Base-by-base conservation (phyloP, 2,888 invertebrate genomes). In the Caenorhabditis parvicauda region DNA sequence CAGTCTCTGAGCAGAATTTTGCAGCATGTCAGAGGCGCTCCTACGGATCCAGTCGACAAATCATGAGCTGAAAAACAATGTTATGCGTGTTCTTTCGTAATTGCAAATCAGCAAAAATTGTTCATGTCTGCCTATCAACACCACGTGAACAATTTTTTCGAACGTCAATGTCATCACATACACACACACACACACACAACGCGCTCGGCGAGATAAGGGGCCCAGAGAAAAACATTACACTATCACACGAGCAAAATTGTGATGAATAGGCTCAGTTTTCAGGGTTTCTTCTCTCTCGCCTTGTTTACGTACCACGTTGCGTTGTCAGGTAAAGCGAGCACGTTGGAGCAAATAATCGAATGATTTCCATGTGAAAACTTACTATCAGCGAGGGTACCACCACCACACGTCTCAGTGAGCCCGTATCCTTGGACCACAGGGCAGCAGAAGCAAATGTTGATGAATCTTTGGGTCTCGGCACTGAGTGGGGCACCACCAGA, bases 401-500 rank as follows among this genome's bases (percentile, higher is more conserved):
- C 91, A 0, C 94, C 93, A 70, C 91, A 90, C 17, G 95, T 93
- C 86, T 98, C 96, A 0, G 96, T 98, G 62, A 96, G 87, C 1
- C 96, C 96, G 84, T 96, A 96, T 48, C 95, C 96, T 47, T 72
- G 72, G 29, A 80, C 87, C 41, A 98, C 88, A 62, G 89, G 89
- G 62, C 90, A 88, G 83, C 94, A 93, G 66, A 96, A 86, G 82
- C 93, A 93, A 60, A 90, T 87, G 82, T 90, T 89, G 76, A 92
- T 89, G 85, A 94, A 93, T 45, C 65, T 29, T 83, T 96, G 95
- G 12, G 95, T 95, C 82, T 95, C 94, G 0, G 92, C 89, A 5
- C 92, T 90, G 21, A 98, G 86, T 0, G 96, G 96, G 22, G 98
- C 96, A 59, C 96, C 95, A 56, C 98, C 98, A 7, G 88, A 87